Base-by-base conservation (phyloP, 2,888 invertebrate species). In the Eumacrocentrus americanus region DNA sequence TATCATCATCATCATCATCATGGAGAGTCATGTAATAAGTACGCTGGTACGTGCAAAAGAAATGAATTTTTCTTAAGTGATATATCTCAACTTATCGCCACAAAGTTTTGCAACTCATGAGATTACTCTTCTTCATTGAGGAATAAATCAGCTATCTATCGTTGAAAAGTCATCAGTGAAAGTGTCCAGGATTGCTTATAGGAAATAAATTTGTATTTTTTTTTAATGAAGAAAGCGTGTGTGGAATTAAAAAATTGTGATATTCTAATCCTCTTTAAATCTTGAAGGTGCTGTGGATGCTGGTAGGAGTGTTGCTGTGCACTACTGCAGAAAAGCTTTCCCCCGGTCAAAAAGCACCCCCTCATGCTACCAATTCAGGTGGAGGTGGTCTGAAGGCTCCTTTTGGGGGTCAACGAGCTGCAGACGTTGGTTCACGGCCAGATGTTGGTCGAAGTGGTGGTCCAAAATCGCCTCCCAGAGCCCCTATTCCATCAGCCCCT, bases 311-410 rank as follows among this genome's bases (percentile, higher is more conserved):
- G 14, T 55, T 48, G 48, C 40, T 14, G 23, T 69, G 68, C 58
- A 40, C 16, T n/a, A 29, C 29, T 11, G 72, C 70, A 7, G 78
- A 75, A 6, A 77, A 74, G 51, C 63, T 80, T 12, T 72, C 74
- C 0, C 63, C 74, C 9, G 66, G 73, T 55, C 78, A 77, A 60
- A 75, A 71, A 56, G 74, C 80, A 4, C 80, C 80, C 4, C 60
- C 58, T 4, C 74, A 72, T 44, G 80, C 80, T 1, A 74, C 72
- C 14, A 72, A 72, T 37, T 74, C 80, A 5, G 80, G 76, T 12
- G 80, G 79, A 11, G 52, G 74, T 23, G 64, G 70, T 1, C 59
- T 80, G 16, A 71, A 72, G 9, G 65, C 76, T 0, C 79, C 80
- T 0, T 54, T 56, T 5, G 64, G 61, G 38, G 68, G 55, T 50